Evolutionary conservation across 2,113 vertebrate genomes (phyloP), one percentile per base, ranked within the genome.

Genomic region (Leucoraja erinaceus): DNA sequence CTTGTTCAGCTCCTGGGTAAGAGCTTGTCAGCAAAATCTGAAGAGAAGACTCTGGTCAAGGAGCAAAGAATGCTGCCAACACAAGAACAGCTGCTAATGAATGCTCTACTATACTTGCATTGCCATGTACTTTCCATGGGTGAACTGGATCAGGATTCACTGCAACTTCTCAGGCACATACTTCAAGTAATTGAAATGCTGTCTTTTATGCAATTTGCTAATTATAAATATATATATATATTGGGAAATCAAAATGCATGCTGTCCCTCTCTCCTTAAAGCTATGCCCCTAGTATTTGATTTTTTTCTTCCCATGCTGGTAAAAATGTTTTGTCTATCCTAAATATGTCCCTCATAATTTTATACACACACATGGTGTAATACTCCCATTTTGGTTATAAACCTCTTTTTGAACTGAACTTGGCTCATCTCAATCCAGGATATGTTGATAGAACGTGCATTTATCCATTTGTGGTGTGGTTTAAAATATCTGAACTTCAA

Each of bases 131-230:
- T 98, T 0, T 96, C 94, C 77, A 95, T 94, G 4, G 98, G 98
- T 88, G 97, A 97, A 93, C 95, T 99, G 93, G 97, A 97, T 93
- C 93, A 94, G 0, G 96, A 96, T 90, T 94, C 98, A 20, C 94
- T 95, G 93, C 95, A 95, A 61, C 98, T 99, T 93, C 98, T 99
- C 95, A 97, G 98, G 93, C 98, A 99, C n/a, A 95, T 99, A 31
- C 99, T 97, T 94, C 98, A 97, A 97, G 99, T 99, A 94, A 91
- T 91, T 72, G 93, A 92, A 28, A 31, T 9, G 66, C 77, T 22
- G 18, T 10, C 61, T 28, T 93, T 93, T 86, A 59, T 88, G 20
- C 28, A 16, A 76, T 74, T 4, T n/a, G 11, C 72, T 86, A 93
- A 38, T 81, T 38, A 20, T 86, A 93, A 38, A 77, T 38, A 20